Evolutionary conservation across 2,888 invertebrate species (phyloP).

Genomic region (Ennomos erosarius): DNA sequence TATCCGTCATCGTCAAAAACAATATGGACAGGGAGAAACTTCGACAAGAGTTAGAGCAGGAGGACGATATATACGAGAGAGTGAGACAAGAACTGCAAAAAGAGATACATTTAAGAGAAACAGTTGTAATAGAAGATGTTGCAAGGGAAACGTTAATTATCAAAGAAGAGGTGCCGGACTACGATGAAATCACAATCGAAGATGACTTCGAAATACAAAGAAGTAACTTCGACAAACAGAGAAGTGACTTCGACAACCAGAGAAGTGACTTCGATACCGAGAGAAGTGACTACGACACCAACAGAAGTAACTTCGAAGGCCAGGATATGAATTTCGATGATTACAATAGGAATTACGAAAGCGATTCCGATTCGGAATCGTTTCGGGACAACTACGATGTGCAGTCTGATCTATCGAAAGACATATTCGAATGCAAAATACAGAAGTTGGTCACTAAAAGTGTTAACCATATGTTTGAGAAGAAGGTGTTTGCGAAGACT

Average conservation of each 20-base stretch:
- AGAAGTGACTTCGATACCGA: background rate
- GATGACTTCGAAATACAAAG: constrained; percentile 15
- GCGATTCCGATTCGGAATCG: constrained; percentile 1
- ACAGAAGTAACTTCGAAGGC: background rate
- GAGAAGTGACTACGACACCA: background rate
- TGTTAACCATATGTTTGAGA: constrained; percentile 74
- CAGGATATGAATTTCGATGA: constrained; percentile 7
- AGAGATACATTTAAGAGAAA: constrained; percentile 24
- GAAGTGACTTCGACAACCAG: background rate
- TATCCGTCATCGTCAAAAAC: constrained; percentile 32
- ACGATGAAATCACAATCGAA: constrained; percentile 16
- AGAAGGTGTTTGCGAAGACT: constrained; percentile 72
- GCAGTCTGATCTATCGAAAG: constrained; percentile 8
- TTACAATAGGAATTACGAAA: background rate
- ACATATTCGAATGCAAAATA: constrained; percentile 72
- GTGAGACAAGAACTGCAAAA: constrained; percentile 33
- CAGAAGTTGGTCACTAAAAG: constrained; percentile 75
- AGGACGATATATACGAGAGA: constrained; percentile 39
- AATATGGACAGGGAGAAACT: constrained; percentile 30
- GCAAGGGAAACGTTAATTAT: constrained; percentile 18
- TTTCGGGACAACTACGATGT: background rate
- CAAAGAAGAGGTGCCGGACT: constrained; percentile 22
- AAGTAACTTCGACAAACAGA: background rate
- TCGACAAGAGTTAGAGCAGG: constrained; percentile 39
- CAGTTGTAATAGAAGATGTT: constrained; percentile 2